Evolutionary conservation across 2,888 invertebrate species (phyloP).

Genomic region (Branchipolynoe longqiensis): DNA sequence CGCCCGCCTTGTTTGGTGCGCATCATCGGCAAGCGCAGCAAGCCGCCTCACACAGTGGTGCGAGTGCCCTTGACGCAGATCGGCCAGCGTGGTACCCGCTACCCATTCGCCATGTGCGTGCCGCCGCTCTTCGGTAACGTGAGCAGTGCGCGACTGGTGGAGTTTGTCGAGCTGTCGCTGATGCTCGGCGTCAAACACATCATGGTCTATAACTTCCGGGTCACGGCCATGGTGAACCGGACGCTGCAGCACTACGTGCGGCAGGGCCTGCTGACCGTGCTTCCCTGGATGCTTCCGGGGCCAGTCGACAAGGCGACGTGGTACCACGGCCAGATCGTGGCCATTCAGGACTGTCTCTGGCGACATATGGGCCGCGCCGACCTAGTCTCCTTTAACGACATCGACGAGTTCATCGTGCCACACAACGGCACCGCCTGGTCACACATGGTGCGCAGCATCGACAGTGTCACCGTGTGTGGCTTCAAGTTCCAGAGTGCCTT

Average conservation of each 20-base stretch:
- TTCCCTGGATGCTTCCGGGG: conserved; percentile 75
- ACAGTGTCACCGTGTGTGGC: conserved; percentile 68
- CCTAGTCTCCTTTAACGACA: conserved; percentile 76
- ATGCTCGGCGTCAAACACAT: conserved; percentile 75
- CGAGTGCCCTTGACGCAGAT: conserved; percentile 22
- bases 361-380: conserved; percentile 73
- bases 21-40: background rate
- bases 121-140: conserved; percentile 78
- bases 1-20: conserved; percentile 13
- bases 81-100: no score
- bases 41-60: background rate
- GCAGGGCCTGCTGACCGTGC: conserved; percentile 69
- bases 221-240: conserved; percentile 68
- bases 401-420: conserved; percentile 80
- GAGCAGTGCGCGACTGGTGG: conserved; percentile 71
- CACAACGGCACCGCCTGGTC: conserved; percentile 60
- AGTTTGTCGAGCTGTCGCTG: conserved; percentile 77
- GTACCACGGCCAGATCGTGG: conserved; percentile 76
- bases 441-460: conserved; percentile 52
- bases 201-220: conserved; percentile 75
- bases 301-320: conserved; percentile 53
- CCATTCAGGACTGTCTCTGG: conserved; percentile 80
- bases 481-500: conserved; percentile 78
- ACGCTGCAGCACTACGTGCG: conserved; percentile 73
- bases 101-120: conserved; percentile 75